Evolutionary conservation across 2,113 vertebrate genomes (phyloP), one percentile per base, ranked within the genome.

Genomic region (Perca flavescens): DNA sequence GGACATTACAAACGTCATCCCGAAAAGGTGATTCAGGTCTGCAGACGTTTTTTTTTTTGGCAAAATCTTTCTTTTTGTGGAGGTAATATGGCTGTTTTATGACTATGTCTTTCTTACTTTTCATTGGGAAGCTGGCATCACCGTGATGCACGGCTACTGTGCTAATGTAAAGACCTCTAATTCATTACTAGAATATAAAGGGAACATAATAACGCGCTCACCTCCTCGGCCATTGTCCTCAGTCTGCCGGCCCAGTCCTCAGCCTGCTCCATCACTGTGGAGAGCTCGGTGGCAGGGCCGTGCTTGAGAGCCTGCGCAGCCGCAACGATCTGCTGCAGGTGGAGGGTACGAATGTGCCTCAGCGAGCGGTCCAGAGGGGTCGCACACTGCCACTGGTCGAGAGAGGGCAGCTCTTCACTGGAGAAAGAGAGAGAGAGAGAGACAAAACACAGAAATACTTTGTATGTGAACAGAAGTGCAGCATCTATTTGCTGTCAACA

Each of bases 191-290:
- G 4, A 31, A 67, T 22, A 14, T 15, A 15, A 25, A 22, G 12
- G 62, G 40, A 25, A 16, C 63, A 28, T 22, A 19, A 13, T 16
- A 21, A 7, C 3, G 3, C 6, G 1, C 80, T 2, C 31, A 99
- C 98, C 97, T 99, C 98, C 64, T 98, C 96, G 0, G 96, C 95
- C 84, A 99, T 93, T 28, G 89, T 80, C 40, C 64, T 94, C 13
- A 99, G 95, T 21, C 96, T 86, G 82, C 65, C 73, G 9, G 94
- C 94, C 98, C 98, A 99, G 91, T 99, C 98, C 81, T 99, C 97
- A 0, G 96, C 97, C 93, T 97, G 97, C 56, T 99, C 97, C 94
- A 99, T 83, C 22, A 94, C 91, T 0, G 28, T 40, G 0, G 82
- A 71, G 9, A 97, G 91, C 56, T 95, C 92, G 0, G 92, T 92